phyloP scores from a whole-genome alignment of 1,140 invertebrate genomes.

The Ditylenchus dipsaci region DNA sequence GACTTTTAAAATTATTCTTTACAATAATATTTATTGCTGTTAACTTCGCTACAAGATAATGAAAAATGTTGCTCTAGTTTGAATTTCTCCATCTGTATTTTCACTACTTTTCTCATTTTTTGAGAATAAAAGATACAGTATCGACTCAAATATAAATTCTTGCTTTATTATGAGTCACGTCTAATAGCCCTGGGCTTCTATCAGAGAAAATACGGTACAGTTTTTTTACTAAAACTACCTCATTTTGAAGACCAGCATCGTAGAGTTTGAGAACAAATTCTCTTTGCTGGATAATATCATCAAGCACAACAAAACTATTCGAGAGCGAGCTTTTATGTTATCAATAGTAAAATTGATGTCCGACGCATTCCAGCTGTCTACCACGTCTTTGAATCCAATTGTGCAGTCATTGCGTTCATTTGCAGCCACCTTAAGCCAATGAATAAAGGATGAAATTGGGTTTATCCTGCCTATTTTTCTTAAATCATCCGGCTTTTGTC shows the following conservation, averaged over 20 bases:
- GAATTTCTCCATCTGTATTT: no score
- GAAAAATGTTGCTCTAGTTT: no score
- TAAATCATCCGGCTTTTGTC: no score
- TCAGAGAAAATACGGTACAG: neutral
- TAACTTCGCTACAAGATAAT: no score
- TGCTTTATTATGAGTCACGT: no score
- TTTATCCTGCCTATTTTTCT: no score
- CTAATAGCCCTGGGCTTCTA: no score
- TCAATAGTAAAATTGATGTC: constrained; percentile 8
- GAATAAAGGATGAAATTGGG: neutral
- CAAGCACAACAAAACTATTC: constrained; percentile 27
- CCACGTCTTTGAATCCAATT: constrained; percentile 8
- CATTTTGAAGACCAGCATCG: constrained; percentile 9
- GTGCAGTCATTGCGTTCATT: constrained; percentile 6
- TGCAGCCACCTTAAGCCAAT: constrained; percentile 7
- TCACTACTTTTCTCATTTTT: neutral
- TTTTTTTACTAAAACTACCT: no score
- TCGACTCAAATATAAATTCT: no score
- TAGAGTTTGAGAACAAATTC: constrained; percentile 14
- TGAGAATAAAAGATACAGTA: no score
- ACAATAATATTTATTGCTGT: no score
- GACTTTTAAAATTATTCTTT: no score
- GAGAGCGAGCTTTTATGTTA: constrained; percentile 11
- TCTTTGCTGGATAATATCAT: constrained; percentile 11
- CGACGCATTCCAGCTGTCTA: neutral